Conservation (phyloP, 2,113 vertebrate genomes). For the Chamaea fasciata region DNA sequence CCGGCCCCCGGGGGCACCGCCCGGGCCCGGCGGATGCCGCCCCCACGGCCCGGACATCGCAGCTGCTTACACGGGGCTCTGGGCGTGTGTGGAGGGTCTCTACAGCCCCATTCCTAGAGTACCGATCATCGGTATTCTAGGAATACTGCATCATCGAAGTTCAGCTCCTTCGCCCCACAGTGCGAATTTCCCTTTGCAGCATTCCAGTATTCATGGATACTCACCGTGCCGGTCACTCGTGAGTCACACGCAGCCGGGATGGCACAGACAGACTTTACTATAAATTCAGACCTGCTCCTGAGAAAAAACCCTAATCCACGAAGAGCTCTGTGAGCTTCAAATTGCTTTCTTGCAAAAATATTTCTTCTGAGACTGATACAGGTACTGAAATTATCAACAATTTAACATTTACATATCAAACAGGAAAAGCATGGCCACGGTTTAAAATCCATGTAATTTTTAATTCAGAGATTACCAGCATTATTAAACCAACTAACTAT, state of each 20-base stretch:
- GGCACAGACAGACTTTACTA: too few species aligned
- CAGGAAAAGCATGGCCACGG: neutral
- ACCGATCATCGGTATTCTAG: neutral
- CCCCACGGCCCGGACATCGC: fast-evolving
- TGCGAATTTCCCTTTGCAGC: fast-evolving
- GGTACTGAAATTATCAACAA: neutral
- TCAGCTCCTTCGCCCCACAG: neutral
- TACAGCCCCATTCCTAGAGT: fast-evolving
- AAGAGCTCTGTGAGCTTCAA: fast-evolving
- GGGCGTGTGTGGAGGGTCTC: fast-evolving
- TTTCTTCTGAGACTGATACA: neutral
- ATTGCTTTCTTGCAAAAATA: neutral
- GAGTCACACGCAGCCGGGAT: fast-evolving
- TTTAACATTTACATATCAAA: neutral
- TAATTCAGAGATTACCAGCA: neutral
- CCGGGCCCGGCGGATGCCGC: neutral
- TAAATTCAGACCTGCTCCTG: neutral
- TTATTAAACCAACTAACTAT: neutral
- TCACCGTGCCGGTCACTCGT: neutral
- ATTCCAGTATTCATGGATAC: fast-evolving
- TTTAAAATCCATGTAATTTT: neutral
- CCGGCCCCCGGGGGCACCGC: neutral
- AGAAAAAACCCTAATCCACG: neutral
- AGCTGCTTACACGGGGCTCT: fast-evolving
- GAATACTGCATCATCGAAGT: neutral